Percentiles rank a stretch among this genome's conserved stretches.
Evolutionary conservation across 2,113 vertebrate species (phyloP).

Genomic region (Syngnathus floridae): DNA sequence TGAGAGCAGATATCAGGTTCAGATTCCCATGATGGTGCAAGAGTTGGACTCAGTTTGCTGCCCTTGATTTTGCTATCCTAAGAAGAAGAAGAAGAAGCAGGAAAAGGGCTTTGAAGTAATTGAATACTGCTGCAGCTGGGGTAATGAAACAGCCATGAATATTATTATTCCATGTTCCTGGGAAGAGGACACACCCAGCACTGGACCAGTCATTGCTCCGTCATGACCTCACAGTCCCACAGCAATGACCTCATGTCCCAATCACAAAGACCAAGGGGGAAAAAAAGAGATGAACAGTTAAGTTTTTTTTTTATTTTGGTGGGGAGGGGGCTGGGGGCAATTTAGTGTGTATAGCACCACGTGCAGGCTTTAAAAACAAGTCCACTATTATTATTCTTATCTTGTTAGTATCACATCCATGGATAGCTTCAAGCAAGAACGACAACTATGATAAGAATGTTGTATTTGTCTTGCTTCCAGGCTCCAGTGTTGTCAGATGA

Average conservation of each 20-base stretch:
- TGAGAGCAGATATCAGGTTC: not conserved
- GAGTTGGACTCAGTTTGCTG: not conserved
- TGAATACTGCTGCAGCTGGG: not conserved
- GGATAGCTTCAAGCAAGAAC: not conserved
- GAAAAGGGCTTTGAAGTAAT: not conserved
- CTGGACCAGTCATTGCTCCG: slow-evolving; percentile 8
- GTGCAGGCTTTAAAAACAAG: not conserved
- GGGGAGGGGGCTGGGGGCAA: not conserved
- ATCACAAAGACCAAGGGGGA: slow-evolving; percentile 6
- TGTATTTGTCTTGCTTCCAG: slow-evolving; percentile 17
- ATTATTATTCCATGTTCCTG: not conserved
- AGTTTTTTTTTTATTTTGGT: not conserved
- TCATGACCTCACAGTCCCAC: slow-evolving; percentile 47
- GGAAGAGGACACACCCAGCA: slow-evolving; percentile 26
- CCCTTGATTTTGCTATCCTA: not conserved
- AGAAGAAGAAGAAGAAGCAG: not conserved
- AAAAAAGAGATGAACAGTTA: not conserved
- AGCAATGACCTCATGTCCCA: slow-evolving; percentile 48
- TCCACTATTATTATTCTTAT: not conserved
- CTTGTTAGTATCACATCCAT: not conserved
- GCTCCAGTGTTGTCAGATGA: slow-evolving; percentile 34
- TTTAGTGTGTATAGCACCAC: not conserved
- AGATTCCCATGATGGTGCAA: not conserved
- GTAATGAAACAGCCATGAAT: not conserved
- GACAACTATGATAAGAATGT: not conserved